Evolutionary conservation across 37 sponge, comb jelly and placozoan species (phyloP).

Genomic region (Ianthella basta): DNA sequence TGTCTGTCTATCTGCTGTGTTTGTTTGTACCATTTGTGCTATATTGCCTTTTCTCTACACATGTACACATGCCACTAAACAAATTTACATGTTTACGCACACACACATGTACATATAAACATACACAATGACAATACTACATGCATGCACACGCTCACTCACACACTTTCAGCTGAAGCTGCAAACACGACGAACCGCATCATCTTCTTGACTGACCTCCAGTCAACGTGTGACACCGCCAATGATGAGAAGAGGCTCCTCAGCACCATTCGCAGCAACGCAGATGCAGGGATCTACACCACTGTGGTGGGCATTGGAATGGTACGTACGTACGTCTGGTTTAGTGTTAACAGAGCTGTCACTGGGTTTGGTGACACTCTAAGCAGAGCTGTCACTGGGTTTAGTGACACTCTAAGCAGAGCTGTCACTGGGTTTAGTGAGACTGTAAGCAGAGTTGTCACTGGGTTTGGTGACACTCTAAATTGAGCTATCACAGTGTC

Average conservation of each 20-base stretch:
- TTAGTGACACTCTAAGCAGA: too few relatives aligned
- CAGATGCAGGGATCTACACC: conserved; percentile 48
- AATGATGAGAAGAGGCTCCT: conserved; percentile 58
- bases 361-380: too few relatives aligned
- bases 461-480: too few relatives aligned
- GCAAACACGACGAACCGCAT: conserved; percentile 36
- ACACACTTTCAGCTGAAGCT: conserved; percentile 16
- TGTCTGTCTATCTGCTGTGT: neutral
- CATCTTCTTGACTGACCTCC: conserved; percentile 62
- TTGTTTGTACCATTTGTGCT: neutral
- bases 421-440: too few relatives aligned
- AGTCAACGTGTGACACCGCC: conserved; percentile 44
- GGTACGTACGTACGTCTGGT: conserved; percentile 20
- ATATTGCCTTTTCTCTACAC: neutral
- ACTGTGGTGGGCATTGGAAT: conserved; percentile 71
- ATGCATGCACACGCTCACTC: conserved; percentile 15
- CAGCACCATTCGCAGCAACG: conserved; percentile 30
- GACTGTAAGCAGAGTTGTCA: too few relatives aligned
- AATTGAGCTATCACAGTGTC: too few relatives aligned
- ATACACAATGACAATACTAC: neutral
- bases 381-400: too few relatives aligned
- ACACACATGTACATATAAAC: neutral
- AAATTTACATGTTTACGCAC: neutral
- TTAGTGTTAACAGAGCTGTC: neutral
- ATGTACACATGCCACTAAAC: neutral